These are phyloP conservation scores for Leptocoma aspasia DNA, from an alignment of 2,113 vertebrate species.

Conservation along the genomic window DNA sequence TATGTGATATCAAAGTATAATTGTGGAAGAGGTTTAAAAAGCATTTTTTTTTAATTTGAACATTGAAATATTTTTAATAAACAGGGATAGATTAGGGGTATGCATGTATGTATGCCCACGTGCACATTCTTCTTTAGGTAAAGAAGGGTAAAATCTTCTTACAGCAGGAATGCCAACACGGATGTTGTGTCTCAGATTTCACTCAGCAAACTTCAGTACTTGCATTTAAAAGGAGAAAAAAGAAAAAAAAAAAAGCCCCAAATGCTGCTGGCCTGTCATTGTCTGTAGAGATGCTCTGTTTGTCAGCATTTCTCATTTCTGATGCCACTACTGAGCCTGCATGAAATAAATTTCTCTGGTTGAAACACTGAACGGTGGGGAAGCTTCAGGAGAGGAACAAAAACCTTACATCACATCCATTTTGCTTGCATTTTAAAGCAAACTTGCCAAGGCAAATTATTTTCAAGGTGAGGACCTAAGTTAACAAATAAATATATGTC, in stretches of 20 bases:
- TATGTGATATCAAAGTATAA: not conserved
- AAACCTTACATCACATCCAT: not conserved
- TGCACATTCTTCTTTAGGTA: not conserved
- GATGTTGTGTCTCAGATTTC: not conserved
- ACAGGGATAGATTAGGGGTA: not conserved
- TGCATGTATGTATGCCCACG: accelerated
- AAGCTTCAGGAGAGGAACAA: not conserved
- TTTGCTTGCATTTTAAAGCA: not conserved
- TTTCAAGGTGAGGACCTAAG: not conserved
- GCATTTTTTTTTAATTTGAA: not conserved
- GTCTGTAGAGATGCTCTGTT: not conserved
- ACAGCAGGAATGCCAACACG: accelerated
- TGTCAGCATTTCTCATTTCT: not conserved
- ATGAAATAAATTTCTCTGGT: not conserved
- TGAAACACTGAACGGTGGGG: not conserved
- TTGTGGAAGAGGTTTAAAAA: not conserved
- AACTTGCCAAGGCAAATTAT: not conserved
- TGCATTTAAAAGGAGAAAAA: not conserved
- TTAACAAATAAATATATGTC: not conserved
- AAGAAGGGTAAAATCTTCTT: not conserved
- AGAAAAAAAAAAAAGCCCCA: not conserved
- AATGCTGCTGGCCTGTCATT: not conserved
- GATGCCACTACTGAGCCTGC: not conserved
- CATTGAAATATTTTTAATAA: not conserved
- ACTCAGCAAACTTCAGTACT: not conserved